These are phyloP conservation scores for Manis javanica DNA, from an alignment of 2,797 vertebrate genomes.

Conservation along the genomic window DNA sequence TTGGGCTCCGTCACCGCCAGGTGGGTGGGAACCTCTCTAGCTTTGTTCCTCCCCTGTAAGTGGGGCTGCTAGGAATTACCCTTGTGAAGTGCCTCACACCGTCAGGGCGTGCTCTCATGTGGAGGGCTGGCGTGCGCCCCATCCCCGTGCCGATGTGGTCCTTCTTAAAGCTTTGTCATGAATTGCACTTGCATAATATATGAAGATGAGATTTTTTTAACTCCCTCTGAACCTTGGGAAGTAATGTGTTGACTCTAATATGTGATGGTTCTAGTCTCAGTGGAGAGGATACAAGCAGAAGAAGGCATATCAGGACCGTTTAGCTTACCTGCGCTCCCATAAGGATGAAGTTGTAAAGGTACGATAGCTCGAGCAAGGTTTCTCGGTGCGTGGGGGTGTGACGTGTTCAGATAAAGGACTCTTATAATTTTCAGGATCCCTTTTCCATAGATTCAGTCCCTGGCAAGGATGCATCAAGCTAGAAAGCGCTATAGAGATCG, in stretches of 20 bases:
- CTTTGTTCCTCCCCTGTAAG: neutral
- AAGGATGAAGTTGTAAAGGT: constrained; percentile 95
- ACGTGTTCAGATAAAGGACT: neutral
- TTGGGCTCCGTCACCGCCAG: neutral
- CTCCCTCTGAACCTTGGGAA: neutral
- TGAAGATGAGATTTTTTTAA: neutral
- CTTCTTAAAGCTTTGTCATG: neutral
- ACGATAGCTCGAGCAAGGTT: neutral
- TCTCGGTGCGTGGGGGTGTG: fast-evolving
- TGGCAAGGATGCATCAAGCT: constrained; percentile 97
- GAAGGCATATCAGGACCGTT: constrained; percentile 91
- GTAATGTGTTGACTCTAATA: neutral
- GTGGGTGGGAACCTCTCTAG: neutral
- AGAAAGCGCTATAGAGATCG: constrained; percentile 95
- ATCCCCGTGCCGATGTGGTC: neutral
- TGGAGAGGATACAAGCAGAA: constrained; percentile 96
- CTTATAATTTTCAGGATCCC: neutral
- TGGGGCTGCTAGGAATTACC: neutral
- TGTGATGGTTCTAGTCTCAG: constrained; percentile 90
- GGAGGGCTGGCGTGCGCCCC: fast-evolving
- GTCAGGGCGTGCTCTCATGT: neutral
- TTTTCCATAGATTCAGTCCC: constrained; percentile 92
- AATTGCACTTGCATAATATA: neutral
- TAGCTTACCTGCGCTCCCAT: constrained; percentile 92
- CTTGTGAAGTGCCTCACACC: neutral